phyloP scores from a whole-genome alignment of 2,888 invertebrate genomes.

The Ellobium chinense region DNA sequence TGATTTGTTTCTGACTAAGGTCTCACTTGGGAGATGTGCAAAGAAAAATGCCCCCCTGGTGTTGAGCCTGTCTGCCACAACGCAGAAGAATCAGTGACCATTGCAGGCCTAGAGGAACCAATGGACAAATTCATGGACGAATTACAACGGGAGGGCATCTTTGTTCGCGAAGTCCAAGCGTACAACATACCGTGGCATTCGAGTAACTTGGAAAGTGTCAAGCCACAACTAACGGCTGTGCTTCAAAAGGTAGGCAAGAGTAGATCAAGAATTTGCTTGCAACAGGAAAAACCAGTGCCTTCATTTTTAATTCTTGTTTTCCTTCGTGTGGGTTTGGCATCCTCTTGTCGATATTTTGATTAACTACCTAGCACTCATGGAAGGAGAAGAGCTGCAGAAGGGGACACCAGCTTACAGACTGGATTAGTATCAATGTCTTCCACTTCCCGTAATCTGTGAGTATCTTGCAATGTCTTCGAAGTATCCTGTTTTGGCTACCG shows the following conservation, averaged over 20 bases:
- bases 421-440: conserved; percentile 69
- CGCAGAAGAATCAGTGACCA: conserved; percentile 93
- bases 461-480: too few species aligned
- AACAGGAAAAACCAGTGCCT: too few species aligned
- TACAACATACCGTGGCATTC: conserved; percentile 78
- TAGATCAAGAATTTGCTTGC: too few species aligned
- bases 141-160: conserved; percentile 72
- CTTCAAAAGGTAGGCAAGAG: too few species aligned
- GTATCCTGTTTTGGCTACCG: background rate
- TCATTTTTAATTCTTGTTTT: too few species aligned
- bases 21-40: conserved; percentile 77
- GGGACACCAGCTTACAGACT: conserved; percentile 76
- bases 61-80: conserved; percentile 90
- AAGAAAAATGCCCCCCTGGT: conserved; percentile 73
- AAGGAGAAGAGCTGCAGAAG: too few species aligned
- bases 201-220: too few species aligned
- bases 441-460: conserved; percentile 63
- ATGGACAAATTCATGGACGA: conserved; percentile 72
- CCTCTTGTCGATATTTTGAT: too few species aligned
- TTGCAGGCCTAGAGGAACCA: conserved; percentile 89
- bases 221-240: too few species aligned
- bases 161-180: conserved; percentile 77
- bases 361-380: too few species aligned
- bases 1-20: too few species aligned
- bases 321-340: too few species aligned